Conservation (phyloP, 2,888 invertebrate species). For the Bibio marci region DNA sequence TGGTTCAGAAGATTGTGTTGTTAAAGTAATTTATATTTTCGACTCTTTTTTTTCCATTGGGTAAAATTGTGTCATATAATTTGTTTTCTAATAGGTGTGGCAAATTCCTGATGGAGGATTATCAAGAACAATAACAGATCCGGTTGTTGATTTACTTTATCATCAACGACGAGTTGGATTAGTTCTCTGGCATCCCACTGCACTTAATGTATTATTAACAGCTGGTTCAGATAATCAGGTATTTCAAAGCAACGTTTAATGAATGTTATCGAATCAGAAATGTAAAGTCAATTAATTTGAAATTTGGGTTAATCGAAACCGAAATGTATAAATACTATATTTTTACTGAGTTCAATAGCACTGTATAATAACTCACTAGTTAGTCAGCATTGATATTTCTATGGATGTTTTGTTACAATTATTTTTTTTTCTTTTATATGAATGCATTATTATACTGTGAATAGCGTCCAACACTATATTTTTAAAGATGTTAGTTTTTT, state of each 20-base stretch:
- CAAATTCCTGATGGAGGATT: slow-evolving; percentile 87
- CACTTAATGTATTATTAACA: slow-evolving; percentile 83
- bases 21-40: slow-evolving; percentile 44
- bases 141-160: slow-evolving; percentile 80
- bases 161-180: slow-evolving; percentile 86
- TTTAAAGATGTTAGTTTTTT: too few species aligned
- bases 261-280: not conserved
- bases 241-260: not conserved
- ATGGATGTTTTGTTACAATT: too few species aligned
- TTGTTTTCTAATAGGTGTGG: slow-evolving; percentile 47
- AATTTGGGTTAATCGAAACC: too few species aligned
- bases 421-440: too few species aligned
- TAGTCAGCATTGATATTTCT: too few species aligned
- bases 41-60: not conserved
- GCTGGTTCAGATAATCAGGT: slow-evolving; percentile 88
- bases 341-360: too few species aligned
- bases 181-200: slow-evolving; percentile 94
- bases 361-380: too few species aligned
- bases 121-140: slow-evolving; percentile 76
- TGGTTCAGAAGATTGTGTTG: slow-evolving; percentile 92
- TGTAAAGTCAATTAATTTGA: not conserved
- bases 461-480: too few species aligned
- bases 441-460: too few species aligned
- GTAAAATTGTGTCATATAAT: not conserved
- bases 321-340: not conserved